phyloP scores from a whole-genome alignment of 2,888 invertebrate genomes.

The Melanostoma mellinum region DNA sequence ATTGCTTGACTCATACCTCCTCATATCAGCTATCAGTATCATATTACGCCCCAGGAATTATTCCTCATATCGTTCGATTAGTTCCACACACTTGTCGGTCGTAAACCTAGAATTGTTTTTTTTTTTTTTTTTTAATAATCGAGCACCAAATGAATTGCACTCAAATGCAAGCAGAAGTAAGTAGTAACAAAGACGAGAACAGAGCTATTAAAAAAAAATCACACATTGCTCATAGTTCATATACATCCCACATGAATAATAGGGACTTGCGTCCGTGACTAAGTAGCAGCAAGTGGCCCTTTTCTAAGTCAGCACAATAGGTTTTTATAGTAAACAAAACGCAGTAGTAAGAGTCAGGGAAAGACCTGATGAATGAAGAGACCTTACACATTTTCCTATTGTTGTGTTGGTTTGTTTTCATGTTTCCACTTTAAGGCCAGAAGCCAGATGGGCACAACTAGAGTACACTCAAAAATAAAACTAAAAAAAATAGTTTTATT shows the following conservation, averaged over 20 bases:
- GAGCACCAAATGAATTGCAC: constrained; percentile 33
- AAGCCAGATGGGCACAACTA: constrained; percentile 62
- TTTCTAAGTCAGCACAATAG: constrained; percentile 41
- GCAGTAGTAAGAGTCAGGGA: constrained; percentile 37
- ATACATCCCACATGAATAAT: constrained; percentile 51
- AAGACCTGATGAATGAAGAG: constrained; percentile 62
- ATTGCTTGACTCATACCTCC: constrained; percentile 41
- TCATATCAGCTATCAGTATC: constrained; percentile 28
- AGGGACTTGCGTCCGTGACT: constrained; percentile 68
- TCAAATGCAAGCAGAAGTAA: constrained; percentile 40
- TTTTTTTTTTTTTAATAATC: constrained; percentile 58
- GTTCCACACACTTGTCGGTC: constrained; percentile 70
- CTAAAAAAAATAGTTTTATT: background rate
- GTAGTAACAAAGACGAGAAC: constrained; percentile 35
- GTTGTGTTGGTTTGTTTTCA: constrained; percentile 20
- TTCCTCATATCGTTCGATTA: constrained; percentile 57
- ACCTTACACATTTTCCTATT: constrained; percentile 35
- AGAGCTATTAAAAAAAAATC: constrained; percentile 18
- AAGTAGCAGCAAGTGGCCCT: constrained; percentile 66
- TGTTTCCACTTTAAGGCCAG: constrained; percentile 43
- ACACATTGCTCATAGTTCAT: constrained; percentile 46
- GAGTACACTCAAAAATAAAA: constrained; percentile 39
- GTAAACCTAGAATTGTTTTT: constrained; percentile 60
- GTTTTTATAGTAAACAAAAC: constrained; percentile 13
- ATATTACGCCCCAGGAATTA: constrained; percentile 25